Conservation (phyloP, 2,113 vertebrate genomes). For the Epinephelus cyanopodus region DNA sequence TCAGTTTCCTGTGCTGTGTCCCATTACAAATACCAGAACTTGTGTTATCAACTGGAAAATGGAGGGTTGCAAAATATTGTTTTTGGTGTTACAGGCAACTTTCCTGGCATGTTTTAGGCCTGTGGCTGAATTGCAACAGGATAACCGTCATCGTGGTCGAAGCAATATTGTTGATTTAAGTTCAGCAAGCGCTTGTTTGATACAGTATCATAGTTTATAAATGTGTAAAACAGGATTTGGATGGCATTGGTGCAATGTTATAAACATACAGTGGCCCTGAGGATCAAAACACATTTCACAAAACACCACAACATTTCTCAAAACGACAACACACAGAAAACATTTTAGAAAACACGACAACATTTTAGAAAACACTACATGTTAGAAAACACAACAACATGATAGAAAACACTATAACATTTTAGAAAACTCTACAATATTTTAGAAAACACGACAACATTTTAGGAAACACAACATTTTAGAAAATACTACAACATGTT, state of each 20-base stretch:
- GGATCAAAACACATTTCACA: too few relatives aligned
- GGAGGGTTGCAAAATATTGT: not conserved
- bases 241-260: not conserved
- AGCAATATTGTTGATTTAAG: not conserved
- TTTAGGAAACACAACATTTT: too few relatives aligned
- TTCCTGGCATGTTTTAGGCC: not conserved
- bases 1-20: slow-evolving; percentile 32
- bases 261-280: too few relatives aligned
- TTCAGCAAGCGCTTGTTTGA: not conserved
- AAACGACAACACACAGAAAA: too few relatives aligned
- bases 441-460: too few relatives aligned
- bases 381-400: too few relatives aligned
- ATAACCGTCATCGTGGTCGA: not conserved
- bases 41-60: slow-evolving; percentile 31
- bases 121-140: not conserved
- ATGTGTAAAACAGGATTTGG: not conserved
- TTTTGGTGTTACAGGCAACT: not conserved
- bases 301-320: too few relatives aligned
- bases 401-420: too few relatives aligned
- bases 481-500: too few relatives aligned
- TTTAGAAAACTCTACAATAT: too few relatives aligned
- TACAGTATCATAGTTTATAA: not conserved
- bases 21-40: slow-evolving; percentile 18
- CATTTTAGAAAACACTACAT: too few relatives aligned
- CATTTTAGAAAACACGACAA: too few relatives aligned